phyloP scores from a whole-genome alignment of 2,888 invertebrate species.

The Mesodorylaimus sp. region DNA sequence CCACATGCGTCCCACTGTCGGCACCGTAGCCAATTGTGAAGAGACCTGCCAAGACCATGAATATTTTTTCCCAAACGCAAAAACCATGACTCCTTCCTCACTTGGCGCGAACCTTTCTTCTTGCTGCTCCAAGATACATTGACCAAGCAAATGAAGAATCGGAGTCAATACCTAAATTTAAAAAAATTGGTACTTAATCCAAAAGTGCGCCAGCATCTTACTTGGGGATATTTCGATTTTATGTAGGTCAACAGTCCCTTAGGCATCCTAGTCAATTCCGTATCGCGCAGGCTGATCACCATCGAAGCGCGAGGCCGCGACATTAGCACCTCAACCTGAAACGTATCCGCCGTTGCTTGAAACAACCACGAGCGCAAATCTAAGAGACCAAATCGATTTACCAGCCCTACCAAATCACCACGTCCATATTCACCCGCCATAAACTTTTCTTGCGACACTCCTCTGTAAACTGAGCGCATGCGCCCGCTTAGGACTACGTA shows the following conservation, averaged over 20 bases:
- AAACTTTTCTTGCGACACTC: constrained; percentile 55
- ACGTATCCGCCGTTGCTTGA: no score
- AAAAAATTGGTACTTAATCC: background rate
- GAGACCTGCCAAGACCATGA: no score
- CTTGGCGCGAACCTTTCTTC: constrained; percentile 2
- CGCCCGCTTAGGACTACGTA: constrained; percentile 93
- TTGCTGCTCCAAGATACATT: constrained; percentile 3
- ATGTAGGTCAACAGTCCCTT: constrained; percentile 91
- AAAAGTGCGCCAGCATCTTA: no score
- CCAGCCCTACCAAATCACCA: constrained; percentile 87
- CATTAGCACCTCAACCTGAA: constrained; percentile 26
- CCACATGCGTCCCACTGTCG: background rate
- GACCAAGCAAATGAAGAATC: constrained; percentile 57
- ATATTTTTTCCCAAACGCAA: no score
- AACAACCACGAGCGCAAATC: no score
- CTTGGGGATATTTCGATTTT: constrained; percentile 80
- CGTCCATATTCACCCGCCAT: constrained; percentile 91
- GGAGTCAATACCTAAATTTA: constrained; percentile 68
- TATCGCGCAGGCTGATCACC: constrained; percentile 61
- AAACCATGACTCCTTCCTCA: no score
- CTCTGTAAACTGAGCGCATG: constrained; percentile 77
- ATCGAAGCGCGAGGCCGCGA: constrained; percentile 56
- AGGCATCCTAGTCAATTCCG: constrained; percentile 86
- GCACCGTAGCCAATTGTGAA: no score
- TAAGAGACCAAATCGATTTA: no score